Base-by-base conservation (phyloP, 2,797 vertebrate genomes). In the Typhlichthys subterraneus region DNA sequence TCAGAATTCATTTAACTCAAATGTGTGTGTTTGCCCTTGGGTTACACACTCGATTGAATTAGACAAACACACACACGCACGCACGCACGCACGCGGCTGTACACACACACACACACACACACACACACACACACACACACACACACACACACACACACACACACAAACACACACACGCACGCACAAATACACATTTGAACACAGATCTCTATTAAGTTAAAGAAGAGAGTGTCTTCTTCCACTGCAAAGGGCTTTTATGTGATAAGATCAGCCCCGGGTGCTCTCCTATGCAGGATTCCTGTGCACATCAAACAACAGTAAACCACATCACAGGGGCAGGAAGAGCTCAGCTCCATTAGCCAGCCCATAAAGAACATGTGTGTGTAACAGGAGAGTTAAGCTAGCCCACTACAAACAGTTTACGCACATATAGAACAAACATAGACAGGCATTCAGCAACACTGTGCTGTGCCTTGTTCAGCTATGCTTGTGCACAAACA, bases 351-450 rank as follows among this genome's bases (percentile, higher is more conserved):
- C 77, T 90, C 89, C 91, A 91, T 90, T 92, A 91, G 86, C 78
- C 77, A 77, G 76, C 85, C 88, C 86, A 90, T 91, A 91, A 93
- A 93, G 83, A 89, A 87, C 85, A 84, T 83, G 85, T 87, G 87
- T 88, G 80, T 87, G 85, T 86, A 90, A 88, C 77, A 78, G 65
- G 83, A 90, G 89, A 89, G 83, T 75, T 64, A 56, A 50, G 60
- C 69, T 70, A 59, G 82, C 70, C 46, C 74, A 80, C 84, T 85
- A 84, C 85, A 83, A 89, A 89, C 86, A 75, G 63, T 86, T 84
- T 73, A 76, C 60, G 84, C 82, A 77, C 75, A 68, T 60, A 72
- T 58, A 38, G 33, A 38, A 38, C 33, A 38, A 54, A 81, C 80
- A 82, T 65, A 56, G 53, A 4, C 8, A 79, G 75, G 72, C 70